phyloP scores from a whole-genome alignment of 2,113 vertebrate species.

The Andinoacara biseriatus region DNA sequence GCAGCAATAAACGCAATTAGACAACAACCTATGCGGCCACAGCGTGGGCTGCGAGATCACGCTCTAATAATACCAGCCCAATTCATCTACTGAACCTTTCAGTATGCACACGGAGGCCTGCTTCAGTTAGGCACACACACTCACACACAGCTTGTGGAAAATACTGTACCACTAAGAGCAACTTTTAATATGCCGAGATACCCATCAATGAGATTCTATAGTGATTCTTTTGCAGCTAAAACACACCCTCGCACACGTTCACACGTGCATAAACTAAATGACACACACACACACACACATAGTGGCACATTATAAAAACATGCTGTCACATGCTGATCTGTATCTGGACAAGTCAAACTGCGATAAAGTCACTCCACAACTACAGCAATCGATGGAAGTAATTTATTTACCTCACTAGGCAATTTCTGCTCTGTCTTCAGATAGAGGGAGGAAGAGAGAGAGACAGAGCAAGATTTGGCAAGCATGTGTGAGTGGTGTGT shows the following conservation, averaged over 20 bases:
- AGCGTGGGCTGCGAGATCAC: slow-evolving; percentile 31
- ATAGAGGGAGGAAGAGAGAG: slow-evolving; percentile 28
- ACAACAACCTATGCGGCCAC: slow-evolving; percentile 28
- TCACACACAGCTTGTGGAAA: slow-evolving; percentile 17
- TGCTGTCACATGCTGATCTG: slow-evolving; percentile 73
- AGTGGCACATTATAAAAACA: slow-evolving; percentile 60
- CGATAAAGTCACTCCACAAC: slow-evolving; percentile 84
- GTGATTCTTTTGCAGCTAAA: slow-evolving; percentile 41
- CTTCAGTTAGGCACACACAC: slow-evolving; percentile 49
- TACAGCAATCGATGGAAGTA: slow-evolving; percentile 83
- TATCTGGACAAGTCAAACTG: slow-evolving; percentile 81
- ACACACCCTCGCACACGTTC: slow-evolving; percentile 17
- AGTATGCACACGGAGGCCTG: slow-evolving; percentile 41
- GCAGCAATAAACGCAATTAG: slow-evolving; percentile 42
- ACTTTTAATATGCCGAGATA: slow-evolving; percentile 75
- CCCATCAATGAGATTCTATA: slow-evolving; percentile 67
- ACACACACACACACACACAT: slow-evolving; percentile 23
- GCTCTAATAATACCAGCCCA: slow-evolving; percentile 33
- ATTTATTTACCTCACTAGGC: slow-evolving; percentile 83
- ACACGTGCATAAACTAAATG: slow-evolving; percentile 17
- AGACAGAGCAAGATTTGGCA: slow-evolving; percentile 71
- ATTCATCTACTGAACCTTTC: slow-evolving; percentile 51
- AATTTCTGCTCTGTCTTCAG: slow-evolving; percentile 78
- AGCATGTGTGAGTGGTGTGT: slow-evolving; percentile 73
- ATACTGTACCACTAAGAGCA: slow-evolving; percentile 25